Evolutionary conservation across 2,113 vertebrate genomes (phyloP).

Genomic region (Turdus rufiventris): DNA sequence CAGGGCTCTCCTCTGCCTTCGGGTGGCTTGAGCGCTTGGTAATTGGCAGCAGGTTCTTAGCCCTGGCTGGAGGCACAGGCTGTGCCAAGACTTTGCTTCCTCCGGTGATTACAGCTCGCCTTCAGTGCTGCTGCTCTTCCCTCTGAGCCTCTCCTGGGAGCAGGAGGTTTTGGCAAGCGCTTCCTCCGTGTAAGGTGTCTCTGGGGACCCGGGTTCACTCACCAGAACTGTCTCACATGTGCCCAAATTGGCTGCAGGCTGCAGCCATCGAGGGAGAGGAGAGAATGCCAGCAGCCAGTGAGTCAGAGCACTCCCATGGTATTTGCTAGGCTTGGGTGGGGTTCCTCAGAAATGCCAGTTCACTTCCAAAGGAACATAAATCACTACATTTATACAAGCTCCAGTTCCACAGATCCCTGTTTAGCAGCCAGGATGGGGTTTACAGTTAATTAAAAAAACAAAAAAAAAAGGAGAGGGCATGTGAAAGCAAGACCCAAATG

Average conservation of each 20-base stretch:
- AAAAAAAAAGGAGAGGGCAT: not conserved
- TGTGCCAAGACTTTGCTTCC: not conserved
- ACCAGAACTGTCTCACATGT: not conserved
- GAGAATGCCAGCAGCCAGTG: not conserved
- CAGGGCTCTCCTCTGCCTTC: not conserved
- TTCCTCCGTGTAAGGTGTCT: conserved; percentile 1
- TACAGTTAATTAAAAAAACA: not conserved
- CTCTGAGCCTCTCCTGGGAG: conserved; percentile 24
- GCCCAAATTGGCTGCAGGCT: conserved; percentile 1
- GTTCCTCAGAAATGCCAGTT: conserved; percentile 38
- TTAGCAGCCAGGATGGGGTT: not conserved
- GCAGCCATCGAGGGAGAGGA: not conserved
- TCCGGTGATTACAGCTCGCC: conserved; percentile 51
- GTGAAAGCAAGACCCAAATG: not conserved
- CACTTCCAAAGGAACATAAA: not conserved
- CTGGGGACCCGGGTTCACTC: not conserved
- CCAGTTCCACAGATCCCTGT: not conserved
- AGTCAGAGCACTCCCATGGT: not conserved
- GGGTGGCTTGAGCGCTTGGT: not conserved
- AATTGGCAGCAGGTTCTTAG: not conserved
- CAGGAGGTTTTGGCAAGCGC: conserved; percentile 5
- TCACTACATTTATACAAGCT: not conserved
- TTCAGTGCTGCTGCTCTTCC: conserved; percentile 34
- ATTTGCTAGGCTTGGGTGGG: conserved; percentile 53
- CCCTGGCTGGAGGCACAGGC: not conserved